A percentile compares a stretch with the other conserved stretches of the same genome.
phyloP scores from a whole-genome alignment of 2,888 invertebrate genomes.

The Nematopogon swammerdamellus region DNA sequence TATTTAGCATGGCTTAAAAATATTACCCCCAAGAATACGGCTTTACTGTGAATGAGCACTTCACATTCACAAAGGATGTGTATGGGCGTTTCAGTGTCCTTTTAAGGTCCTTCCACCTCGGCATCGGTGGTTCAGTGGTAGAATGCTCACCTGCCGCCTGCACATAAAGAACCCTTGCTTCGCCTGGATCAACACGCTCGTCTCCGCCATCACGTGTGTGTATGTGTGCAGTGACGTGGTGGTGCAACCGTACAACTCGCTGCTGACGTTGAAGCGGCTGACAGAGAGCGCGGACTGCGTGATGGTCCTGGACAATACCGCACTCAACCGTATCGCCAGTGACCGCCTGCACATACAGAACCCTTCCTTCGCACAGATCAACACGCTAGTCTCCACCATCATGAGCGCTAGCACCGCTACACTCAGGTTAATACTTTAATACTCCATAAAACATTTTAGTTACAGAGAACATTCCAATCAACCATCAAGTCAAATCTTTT shows the following conservation, averaged over 20 bases:
- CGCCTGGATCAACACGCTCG: conserved; percentile 94
- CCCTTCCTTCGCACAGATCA: conserved; percentile 96
- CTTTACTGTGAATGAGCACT: no score
- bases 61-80: no score
- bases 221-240: conserved; percentile 98
- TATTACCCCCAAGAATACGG: no score
- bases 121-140: no score
- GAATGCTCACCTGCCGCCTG: no score
- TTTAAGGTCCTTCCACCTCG: no score
- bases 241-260: conserved; percentile 94
- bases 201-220: conserved; percentile 98
- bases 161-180: conserved; percentile 96
- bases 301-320: conserved; percentile 96
- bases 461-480: no score
- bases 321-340: conserved; percentile 88
- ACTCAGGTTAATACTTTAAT: conserved; percentile 53
- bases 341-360: conserved; percentile 94
- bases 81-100: no score
- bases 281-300: conserved; percentile 97
- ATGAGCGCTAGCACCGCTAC: conserved; percentile 99
- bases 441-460: no score
- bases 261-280: conserved; percentile 89
- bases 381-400: conserved; percentile 94
- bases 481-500: no score
- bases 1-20: no score